These are phyloP conservation scores for Neotoma lepida DNA, from an alignment of 2,113 vertebrate species.

Conservation along the genomic window DNA sequence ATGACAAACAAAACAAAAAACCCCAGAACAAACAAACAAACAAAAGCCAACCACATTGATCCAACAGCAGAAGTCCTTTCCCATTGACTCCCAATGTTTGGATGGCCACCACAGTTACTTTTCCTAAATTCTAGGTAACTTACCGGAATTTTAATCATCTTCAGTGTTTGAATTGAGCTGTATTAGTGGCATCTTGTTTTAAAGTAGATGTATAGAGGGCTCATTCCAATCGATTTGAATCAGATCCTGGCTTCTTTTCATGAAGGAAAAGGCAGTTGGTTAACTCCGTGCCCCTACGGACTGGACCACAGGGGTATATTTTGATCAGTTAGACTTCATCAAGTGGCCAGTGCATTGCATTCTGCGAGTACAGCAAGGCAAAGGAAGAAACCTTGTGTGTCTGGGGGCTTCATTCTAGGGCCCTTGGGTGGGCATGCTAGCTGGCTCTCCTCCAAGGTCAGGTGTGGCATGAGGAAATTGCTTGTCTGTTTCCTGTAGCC, in stretches of 20 bases:
- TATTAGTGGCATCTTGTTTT: constrained; percentile 82
- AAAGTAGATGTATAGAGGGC: constrained; percentile 76
- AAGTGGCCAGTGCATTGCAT: neutral
- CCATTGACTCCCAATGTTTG: constrained; percentile 83
- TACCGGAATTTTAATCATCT: constrained; percentile 83
- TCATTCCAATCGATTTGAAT: constrained; percentile 81
- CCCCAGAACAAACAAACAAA: neutral
- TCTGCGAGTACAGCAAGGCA: neutral
- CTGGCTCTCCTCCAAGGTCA: neutral
- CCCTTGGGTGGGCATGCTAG: neutral
- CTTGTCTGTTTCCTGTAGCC: neutral
- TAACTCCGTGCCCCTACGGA: neutral
- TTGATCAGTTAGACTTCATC: neutral
- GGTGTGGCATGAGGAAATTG: neutral
- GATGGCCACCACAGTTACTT: constrained; percentile 80
- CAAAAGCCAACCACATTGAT: constrained; percentile 84
- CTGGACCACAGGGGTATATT: neutral
- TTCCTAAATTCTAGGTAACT: constrained; percentile 80
- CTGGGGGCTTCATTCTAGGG: neutral
- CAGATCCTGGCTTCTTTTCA: constrained; percentile 68
- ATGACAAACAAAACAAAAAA: constrained; percentile 72
- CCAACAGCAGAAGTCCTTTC: constrained; percentile 85
- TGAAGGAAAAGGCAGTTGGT: constrained; percentile 22
- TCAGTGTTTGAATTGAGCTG: constrained; percentile 84
- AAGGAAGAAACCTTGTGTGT: neutral